A percentile compares a stretch with the other conserved stretches of the same genome.
phyloP scores from a whole-genome alignment of 2,888 invertebrate species.

The Pelosia muscerda region DNA sequence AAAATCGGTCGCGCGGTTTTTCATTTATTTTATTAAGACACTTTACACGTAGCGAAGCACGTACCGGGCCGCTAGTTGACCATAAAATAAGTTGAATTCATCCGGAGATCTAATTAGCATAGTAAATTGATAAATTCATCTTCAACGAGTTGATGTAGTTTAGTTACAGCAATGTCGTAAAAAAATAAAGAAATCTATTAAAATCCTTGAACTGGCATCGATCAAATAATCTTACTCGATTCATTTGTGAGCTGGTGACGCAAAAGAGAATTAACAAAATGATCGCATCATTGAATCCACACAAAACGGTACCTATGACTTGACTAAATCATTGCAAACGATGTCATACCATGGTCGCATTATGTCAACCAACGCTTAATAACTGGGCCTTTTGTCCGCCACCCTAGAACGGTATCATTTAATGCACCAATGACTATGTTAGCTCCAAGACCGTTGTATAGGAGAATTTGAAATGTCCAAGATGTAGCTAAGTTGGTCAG shows the following conservation, averaged over 20 bases:
- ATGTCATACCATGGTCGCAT: constrained; percentile 13
- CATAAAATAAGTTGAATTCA: neutral
- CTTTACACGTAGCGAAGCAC: too few species aligned
- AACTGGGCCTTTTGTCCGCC: constrained; percentile 33
- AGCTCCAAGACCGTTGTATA: too few species aligned
- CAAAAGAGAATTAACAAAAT: constrained; percentile 6
- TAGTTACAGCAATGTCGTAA: constrained; percentile 12
- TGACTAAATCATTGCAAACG: constrained; percentile 1
- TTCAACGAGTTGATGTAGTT: constrained; percentile 2
- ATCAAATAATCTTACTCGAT: constrained; percentile 1
- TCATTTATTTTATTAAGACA: too few species aligned
- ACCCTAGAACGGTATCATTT: constrained; percentile 15
- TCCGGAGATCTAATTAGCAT: neutral
- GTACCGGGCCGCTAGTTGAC: neutral
- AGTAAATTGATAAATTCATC: neutral
- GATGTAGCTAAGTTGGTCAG: too few species aligned
- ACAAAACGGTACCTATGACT: neutral
- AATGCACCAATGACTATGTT: constrained; percentile 30
- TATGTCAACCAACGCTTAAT: constrained; percentile 28
- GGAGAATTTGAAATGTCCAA: too few species aligned
- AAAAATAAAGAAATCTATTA: constrained; percentile 12
- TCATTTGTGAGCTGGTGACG: constrained; percentile 5
- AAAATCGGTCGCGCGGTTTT: too few species aligned
- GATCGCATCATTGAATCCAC: neutral
- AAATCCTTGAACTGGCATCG: constrained; percentile 11